Base-by-base conservation (phyloP, 2,113 vertebrate genomes). In the Vidua chalybeata region DNA sequence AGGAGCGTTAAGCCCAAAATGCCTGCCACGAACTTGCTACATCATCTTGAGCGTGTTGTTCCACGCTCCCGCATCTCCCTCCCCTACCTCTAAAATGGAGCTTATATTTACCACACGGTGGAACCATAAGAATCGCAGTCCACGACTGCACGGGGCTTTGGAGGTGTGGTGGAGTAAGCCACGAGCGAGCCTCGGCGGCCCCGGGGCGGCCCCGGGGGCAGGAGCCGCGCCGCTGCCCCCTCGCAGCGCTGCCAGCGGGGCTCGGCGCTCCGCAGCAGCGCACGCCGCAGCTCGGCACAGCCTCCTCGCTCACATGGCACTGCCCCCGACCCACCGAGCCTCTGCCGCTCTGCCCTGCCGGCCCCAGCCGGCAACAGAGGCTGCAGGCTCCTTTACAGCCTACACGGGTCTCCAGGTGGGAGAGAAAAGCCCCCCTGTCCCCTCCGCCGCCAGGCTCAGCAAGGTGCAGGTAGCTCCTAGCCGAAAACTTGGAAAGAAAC, bases 1-100 rank as follows among this genome's bases (percentile, higher is more conserved):
- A 72, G 77, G 90, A 96, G 33, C 19, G 4, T 15, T 18, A 28
- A 96, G 90, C 90, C 80, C 89, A 39, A 79, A 84, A 87, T 72
- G 85, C 92, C 90, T 81, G 90, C 75, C 56, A 52, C 85, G 30
- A 61, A 78, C 82, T 84, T 56, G 49, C 79, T 46, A 54, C 63
- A 86, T 96, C 92, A 81, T 45, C 89, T 59, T 17, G 20, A 54
- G 76, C n/a, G 6, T 2, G 74, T n/a, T 9, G n/a, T 21, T 81
- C 33, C 78, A 33, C 5, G 62, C 41, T 59, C 41, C 76, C 39
- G 75, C 89, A 28, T 19, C 84, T 66, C 89, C 20, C 26, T 35
- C 24, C 11, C 31, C 62, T 3, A 16, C 13, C 87, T 55, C 16
- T 41, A 48, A 88, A 48, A 95, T n/a, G 72, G 84, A 91, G 87